Percentiles rank a stretch among this genome's conserved stretches.
phyloP scores from a whole-genome alignment of 2,888 invertebrate species.

The Hipparchia sbordonii region DNA sequence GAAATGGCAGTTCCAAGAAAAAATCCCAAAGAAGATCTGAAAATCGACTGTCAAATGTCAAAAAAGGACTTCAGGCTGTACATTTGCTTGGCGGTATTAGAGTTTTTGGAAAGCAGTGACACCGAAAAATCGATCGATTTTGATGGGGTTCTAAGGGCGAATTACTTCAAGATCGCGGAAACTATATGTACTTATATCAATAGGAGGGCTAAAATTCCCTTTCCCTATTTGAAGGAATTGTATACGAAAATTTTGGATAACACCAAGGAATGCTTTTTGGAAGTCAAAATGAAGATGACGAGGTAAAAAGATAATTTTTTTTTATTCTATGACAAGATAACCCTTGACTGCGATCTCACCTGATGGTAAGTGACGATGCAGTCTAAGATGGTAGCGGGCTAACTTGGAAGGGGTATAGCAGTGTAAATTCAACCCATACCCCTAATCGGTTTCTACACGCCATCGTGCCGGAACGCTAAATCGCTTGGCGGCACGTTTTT shows the following conservation, averaged over 20 bases:
- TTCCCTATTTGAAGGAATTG: neutral
- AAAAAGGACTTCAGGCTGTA: neutral
- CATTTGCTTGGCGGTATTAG: neutral
- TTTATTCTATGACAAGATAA: no score
- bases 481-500: no score
- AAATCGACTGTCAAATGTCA: neutral
- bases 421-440: no score
- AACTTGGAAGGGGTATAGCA: no score
- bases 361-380: no score
- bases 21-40: neutral
- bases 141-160: neutral
- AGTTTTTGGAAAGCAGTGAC: neutral
- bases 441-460: no score
- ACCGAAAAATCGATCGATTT: neutral
- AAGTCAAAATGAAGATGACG: no score
- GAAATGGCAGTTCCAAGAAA: neutral
- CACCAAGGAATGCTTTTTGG: neutral
- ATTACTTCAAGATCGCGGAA: neutral
- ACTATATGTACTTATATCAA: neutral
- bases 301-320: no score
- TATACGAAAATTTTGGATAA: neutral
- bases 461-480: no score
- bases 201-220: neutral
- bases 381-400: no score
- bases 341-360: no score